Base-by-base conservation (phyloP, 2,888 invertebrate species). In the Galeruca laticollis region DNA sequence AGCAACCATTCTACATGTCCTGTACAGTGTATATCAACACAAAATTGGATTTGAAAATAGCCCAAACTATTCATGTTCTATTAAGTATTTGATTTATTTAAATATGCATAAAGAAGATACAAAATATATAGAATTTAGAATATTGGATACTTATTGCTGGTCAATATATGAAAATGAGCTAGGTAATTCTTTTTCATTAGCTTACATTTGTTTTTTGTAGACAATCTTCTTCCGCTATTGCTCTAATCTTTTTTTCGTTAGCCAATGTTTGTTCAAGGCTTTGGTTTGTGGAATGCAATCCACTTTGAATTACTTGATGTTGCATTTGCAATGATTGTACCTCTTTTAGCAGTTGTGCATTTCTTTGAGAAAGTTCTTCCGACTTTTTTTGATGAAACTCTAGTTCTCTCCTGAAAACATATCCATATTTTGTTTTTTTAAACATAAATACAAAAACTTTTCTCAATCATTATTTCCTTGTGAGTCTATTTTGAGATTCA, bases 291-390 rank as follows among this genome's bases (percentile, higher is more conserved):
- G 76, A 76, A 59, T 86, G 86, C 20, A 83, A 76, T 21, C 86
- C 81, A 77, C 86, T 86, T 71, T 86, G 86, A 40, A 83, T 78
- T 66, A 84, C 80, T 47, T 86, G 81, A 33, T 82, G 80, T 68
- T 85, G 86, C 73, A 83, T 81, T 75, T 84, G 84, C 15, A 84
- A 69, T 20, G 77, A 79, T 31, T 78, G 82, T 1, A 86, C 81
- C 74, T 90, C 90, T 60, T 83, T 84, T 20, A 85, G 83, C 63
- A 88, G 79, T 77, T 85, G 85, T 68, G 84, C 85, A 26, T 89
- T 77, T 81, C 88, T 88, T 49, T 88, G 87, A 1, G 83, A 82
- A 26, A 87, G 75, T 66, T 87, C 87, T 20, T 75, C 68, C 26
- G 85, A 80, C 72, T 86, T 84, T 52, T 83, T 83, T 77, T 87